These are phyloP conservation scores for Masticophis lateralis DNA, from an alignment of 2,797 vertebrate genomes.

Conservation along the genomic window DNA sequence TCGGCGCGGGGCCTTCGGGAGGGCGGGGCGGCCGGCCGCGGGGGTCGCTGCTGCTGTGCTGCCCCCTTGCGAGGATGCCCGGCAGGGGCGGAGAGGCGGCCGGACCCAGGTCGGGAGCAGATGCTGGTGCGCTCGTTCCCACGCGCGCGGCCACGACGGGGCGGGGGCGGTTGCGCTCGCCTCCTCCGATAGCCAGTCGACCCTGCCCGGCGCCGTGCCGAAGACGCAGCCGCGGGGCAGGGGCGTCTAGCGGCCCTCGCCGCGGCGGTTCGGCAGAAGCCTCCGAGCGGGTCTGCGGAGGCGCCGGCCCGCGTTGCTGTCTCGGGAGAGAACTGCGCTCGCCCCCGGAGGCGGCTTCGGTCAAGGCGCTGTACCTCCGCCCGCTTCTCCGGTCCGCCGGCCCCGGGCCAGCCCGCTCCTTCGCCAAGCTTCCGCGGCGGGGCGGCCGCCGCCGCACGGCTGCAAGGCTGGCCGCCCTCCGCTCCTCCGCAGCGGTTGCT, in stretches of 20 bases:
- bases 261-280: not conserved
- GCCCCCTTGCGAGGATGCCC: not conserved
- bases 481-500: not conserved
- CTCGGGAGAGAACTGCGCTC: not conserved
- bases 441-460: not conserved
- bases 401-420: not conserved
- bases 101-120: not conserved
- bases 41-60: not conserved
- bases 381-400: not conserved
- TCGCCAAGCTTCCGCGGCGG: not conserved
- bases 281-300: not conserved
- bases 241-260: not conserved
- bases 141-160: not conserved
- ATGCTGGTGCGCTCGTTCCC: not conserved
- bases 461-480: not conserved
- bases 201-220: not conserved
- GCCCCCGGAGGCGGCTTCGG: not conserved
- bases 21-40: not conserved
- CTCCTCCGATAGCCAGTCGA: not conserved
- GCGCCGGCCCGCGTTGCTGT: not conserved
- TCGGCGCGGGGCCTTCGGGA: constrained; percentile 39
- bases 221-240: not conserved
- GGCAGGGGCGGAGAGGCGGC: too few species aligned
- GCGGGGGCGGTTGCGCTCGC: not conserved
- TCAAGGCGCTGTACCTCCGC: not conserved